These are phyloP conservation scores for Ornithorhynchus anatinus DNA, from an alignment of 2,113 vertebrate species.

Conservation along the genomic window DNA sequence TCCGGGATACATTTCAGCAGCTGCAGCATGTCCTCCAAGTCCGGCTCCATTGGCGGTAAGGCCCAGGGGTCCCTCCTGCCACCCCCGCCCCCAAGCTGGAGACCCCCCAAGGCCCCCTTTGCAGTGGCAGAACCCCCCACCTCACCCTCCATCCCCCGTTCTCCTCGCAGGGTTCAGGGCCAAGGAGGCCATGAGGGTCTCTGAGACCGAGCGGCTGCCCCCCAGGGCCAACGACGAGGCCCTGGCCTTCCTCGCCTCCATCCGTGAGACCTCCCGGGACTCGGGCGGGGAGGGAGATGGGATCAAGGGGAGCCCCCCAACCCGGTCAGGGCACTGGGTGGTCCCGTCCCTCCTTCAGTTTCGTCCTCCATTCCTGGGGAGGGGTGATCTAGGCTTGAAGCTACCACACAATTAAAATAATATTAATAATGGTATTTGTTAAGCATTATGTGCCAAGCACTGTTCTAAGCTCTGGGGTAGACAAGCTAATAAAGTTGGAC, in stretches of 20 bases:
- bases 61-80: background rate
- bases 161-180: background rate
- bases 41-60: background rate
- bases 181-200: background rate
- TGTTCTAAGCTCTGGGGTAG: no score
- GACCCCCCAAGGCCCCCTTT: background rate
- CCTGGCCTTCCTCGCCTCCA: conserved; percentile 34
- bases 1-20: background rate
- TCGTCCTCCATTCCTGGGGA: no score
- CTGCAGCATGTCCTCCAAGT: conserved; percentile 15
- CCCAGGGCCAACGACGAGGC: conserved; percentile 42
- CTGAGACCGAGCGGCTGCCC: background rate
- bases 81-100: background rate
- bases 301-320: background rate
- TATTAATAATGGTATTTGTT: no score
- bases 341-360: background rate
- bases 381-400: no score
- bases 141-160: background rate
- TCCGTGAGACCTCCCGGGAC: conserved; percentile 26
- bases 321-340: background rate
- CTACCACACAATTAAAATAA: no score
- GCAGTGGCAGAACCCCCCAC: background rate
- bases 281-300: background rate
- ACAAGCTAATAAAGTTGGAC: no score
- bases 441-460: no score